Base-by-base conservation (phyloP, 1,140 invertebrate genomes). In the Cataglyphis hispanica region DNA sequence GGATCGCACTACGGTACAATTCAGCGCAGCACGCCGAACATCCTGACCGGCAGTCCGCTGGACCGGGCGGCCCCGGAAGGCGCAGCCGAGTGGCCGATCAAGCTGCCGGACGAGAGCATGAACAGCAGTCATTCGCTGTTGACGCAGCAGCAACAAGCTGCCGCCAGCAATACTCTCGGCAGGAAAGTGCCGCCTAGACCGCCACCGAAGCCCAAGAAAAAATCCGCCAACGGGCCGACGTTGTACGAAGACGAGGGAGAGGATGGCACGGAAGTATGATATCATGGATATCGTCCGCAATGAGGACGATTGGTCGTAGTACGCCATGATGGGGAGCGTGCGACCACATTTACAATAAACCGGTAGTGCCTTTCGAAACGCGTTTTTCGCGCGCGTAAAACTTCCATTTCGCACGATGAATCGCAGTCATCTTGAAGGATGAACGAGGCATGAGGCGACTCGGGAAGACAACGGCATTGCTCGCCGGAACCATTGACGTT, bases 201-300 rank as follows among this genome's bases (percentile, higher is more conserved):
- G 40, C 97, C 97, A 11, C 97, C 97, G 2, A 98, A 98, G 87
- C 97, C 97, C 0, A 98, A 97, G 91, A 97, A 97, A 95, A 98
- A 97, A 91, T 93, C 95, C 74, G 90, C 94, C 13, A 96, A 95
- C 60, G 96, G 95, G 86, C 97, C 97, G 40, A 80, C 76, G 67
- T 93, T 98, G 60, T 98, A 98, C 90, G 97, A 98, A 91, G 98
- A 98, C 91, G 97, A 98, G 94, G 97, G 97, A 13, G 97, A 98
- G 91, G 97, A 98, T 89, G 98, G 98, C 58, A 98, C 97, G 89
- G 97, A 98, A 96, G 97, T 98, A 95, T 98, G 94, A 95, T 93
- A 85, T 74, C 86, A 77, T 56, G 66, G 72, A 19, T 86, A 80
- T 67, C 86, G 74, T 85, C 87, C 85, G 72, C 89, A 85, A 88